Conservation (phyloP, 1,140 invertebrate genomes). For the Procambarus clarkii region DNA sequence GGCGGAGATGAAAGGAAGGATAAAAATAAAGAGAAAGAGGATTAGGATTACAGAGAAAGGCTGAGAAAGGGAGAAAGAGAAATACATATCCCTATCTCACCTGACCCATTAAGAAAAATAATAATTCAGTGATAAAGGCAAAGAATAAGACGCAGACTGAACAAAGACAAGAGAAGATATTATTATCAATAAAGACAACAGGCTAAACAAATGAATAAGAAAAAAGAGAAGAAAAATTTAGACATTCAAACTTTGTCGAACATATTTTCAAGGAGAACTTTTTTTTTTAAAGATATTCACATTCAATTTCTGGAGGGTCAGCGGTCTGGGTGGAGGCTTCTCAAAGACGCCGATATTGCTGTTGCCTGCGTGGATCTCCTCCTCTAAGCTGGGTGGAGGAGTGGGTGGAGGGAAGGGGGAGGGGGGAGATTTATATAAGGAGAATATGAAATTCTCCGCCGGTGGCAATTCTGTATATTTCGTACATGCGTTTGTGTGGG, state of each 20-base stretch:
- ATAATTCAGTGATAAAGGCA: no score
- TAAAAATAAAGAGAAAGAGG: no score
- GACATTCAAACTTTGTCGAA: neutral
- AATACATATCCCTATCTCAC: no score
- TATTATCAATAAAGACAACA: no score
- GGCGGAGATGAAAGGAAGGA: no score
- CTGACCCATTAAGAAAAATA: no score
- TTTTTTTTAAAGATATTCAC: neutral
- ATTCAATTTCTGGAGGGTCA: conserved; percentile 6
- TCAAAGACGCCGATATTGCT: conserved; percentile 16
- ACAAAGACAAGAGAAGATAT: no score
- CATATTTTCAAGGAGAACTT: neutral
- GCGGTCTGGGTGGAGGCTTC: neutral
- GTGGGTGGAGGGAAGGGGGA: neutral
- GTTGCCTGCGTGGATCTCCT: neutral
- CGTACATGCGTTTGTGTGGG: neutral
- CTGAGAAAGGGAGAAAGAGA: no score
- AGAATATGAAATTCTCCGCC: neutral
- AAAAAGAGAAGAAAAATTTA: neutral
- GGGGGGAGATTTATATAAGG: conserved; percentile 3
- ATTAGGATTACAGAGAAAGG: no score
- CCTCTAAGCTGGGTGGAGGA: neutral
- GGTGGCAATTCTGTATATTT: neutral
- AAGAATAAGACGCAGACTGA: no score
- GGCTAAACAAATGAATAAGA: no score